Conservation (phyloP, 2,797 vertebrate genomes). For the Octomys mimax region DNA sequence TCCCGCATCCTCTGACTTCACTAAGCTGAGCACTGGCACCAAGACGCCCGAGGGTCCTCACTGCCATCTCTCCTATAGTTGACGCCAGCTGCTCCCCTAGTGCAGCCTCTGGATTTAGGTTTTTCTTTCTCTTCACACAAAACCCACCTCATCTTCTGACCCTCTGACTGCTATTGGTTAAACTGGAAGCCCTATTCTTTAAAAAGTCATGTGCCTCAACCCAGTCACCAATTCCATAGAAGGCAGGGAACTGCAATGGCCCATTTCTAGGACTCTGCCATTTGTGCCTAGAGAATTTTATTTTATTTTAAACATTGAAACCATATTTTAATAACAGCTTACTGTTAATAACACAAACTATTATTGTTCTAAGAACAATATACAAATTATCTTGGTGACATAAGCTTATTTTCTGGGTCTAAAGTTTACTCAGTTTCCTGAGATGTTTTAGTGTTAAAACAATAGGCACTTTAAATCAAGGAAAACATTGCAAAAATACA, state of each 20-base stretch:
- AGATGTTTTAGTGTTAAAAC: conserved; percentile 34
- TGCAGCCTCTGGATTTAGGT: neutral
- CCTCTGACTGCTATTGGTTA: neutral
- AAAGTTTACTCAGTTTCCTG: conserved; percentile 40
- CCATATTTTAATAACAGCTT: conserved; percentile 39
- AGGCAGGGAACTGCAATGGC: neutral
- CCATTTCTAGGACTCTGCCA: neutral
- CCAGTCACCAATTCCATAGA: neutral
- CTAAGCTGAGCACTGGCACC: neutral
- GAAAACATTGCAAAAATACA: neutral
- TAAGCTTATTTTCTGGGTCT: neutral
- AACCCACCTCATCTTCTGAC: neutral
- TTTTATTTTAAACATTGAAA: conserved; percentile 22
- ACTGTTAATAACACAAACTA: conserved; percentile 42
- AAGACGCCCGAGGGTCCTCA: neutral
- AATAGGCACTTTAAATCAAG: conserved; percentile 23
- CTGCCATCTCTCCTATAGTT: neutral
- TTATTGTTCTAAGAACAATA: conserved; percentile 15
- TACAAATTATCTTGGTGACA: neutral
- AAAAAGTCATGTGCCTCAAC: neutral
- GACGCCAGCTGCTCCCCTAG: neutral
- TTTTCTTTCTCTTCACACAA: neutral
- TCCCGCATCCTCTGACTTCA: neutral
- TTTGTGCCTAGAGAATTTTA: neutral
- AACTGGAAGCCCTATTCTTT: neutral